Conservation (phyloP, 2,797 vertebrate species). For the Euthynnus affinis region DNA sequence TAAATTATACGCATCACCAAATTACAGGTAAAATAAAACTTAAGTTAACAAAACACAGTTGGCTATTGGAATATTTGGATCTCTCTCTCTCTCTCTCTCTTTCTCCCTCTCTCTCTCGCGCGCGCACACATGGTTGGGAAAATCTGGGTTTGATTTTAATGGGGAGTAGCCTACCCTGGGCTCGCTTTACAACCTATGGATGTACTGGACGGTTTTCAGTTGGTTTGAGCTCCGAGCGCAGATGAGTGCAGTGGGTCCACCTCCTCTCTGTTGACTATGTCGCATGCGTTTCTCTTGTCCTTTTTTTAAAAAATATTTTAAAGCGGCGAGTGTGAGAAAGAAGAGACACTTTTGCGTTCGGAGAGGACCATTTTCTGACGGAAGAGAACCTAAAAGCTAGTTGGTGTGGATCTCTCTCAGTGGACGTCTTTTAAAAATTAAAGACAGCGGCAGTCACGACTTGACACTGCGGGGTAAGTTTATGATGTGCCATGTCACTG, state of each 20-base stretch:
- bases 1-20: slow-evolving; percentile 45
- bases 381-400: slow-evolving; percentile 30
- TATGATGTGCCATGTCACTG: slow-evolving; percentile 3
- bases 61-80: slow-evolving; percentile 4
- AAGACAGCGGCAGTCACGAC: slow-evolving; percentile 33
- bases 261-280: slow-evolving; percentile 45
- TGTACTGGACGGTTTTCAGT: slow-evolving; percentile 78
- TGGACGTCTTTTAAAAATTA: slow-evolving; percentile 40
- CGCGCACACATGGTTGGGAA: slow-evolving; percentile 52
- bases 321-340: slow-evolving; percentile 37
- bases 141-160: slow-evolving; percentile 86
- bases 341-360: slow-evolving; percentile 27
- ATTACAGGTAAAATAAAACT: slow-evolving; percentile 52
- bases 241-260: slow-evolving; percentile 58
- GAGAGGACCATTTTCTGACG: slow-evolving; percentile 46
- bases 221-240: slow-evolving; percentile 62
- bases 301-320: slow-evolving; percentile 10
- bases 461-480: slow-evolving; percentile 72
- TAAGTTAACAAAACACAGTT: slow-evolving; percentile 32
- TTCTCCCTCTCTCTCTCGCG: slow-evolving; percentile 14
- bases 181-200: slow-evolving; percentile 82
- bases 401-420: slow-evolving; percentile 62
- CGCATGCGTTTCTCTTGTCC: slow-evolving; percentile 23
- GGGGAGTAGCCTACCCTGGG: slow-evolving; percentile 80
- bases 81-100: slow-evolving; percentile 1